A percentile compares a stretch with the other conserved stretches of the same genome.
phyloP scores from a whole-genome alignment of 2,113 vertebrate species.

The Myanophis thanlyinensis region DNA sequence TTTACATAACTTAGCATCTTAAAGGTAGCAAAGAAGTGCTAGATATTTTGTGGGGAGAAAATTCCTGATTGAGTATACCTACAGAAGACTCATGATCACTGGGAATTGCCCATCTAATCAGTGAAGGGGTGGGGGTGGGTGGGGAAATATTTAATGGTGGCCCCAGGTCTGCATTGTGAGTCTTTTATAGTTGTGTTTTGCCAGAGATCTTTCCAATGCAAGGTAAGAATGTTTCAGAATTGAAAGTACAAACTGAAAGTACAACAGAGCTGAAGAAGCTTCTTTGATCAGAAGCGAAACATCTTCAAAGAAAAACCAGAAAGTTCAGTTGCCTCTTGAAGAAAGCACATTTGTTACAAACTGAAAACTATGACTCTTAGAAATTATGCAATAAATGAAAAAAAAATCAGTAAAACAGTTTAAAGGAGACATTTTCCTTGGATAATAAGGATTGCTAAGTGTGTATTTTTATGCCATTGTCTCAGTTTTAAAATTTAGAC shows the following conservation, averaged over 20 bases:
- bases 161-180: not conserved
- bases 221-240: not conserved
- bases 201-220: not conserved
- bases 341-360: not conserved
- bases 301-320: too few species aligned
- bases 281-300: too few species aligned
- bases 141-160: not conserved
- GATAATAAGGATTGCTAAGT: not conserved
- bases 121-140: not conserved
- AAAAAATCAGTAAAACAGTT: not conserved
- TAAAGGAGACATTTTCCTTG: not conserved
- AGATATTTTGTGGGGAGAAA: not conserved
- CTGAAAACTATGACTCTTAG: not conserved
- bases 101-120: not conserved
- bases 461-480: not conserved
- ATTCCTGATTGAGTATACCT: not conserved
- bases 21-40: not conserved
- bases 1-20: not conserved
- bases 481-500: not conserved
- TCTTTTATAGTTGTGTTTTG: not conserved
- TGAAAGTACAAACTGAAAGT: not conserved
- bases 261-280: too few species aligned
- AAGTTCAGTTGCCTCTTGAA: too few species aligned
- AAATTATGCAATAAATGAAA: not conserved
- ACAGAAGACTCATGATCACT: not conserved